These are phyloP conservation scores for Dasysyrphus tricinctus DNA, from an alignment of 2,888 invertebrate species.

Conservation along the genomic window DNA sequence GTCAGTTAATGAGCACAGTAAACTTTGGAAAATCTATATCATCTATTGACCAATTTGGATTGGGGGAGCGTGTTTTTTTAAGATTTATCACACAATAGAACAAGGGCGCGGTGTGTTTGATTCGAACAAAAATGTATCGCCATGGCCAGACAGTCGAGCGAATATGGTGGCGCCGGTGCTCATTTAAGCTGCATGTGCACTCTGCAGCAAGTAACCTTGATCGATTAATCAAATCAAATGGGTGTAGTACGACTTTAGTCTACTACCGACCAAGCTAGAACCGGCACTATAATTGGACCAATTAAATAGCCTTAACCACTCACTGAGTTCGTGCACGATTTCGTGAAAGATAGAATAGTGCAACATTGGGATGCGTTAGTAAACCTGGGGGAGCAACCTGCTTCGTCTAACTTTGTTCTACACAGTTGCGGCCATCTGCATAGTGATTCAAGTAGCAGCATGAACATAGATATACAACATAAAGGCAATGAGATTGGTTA, in stretches of 20 bases:
- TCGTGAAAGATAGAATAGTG: slow-evolving; percentile 69
- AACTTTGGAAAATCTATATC: slow-evolving; percentile 72
- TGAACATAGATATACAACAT: background rate
- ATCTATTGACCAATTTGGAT: slow-evolving; percentile 45
- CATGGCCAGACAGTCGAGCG: slow-evolving; percentile 61
- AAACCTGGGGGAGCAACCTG: slow-evolving; percentile 66
- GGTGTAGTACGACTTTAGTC: slow-evolving; percentile 71
- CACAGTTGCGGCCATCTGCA: slow-evolving; percentile 66
- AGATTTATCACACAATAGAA: slow-evolving; percentile 70
- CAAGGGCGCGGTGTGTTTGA: slow-evolving; percentile 62
- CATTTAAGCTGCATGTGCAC: slow-evolving; percentile 67
- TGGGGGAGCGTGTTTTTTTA: slow-evolving; percentile 56
- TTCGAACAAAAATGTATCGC: slow-evolving; percentile 52
- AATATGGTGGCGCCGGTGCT: slow-evolving; percentile 70
- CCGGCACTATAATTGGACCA: slow-evolving; percentile 74
- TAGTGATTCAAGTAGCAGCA: slow-evolving; percentile 13
- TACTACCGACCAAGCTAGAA: slow-evolving; percentile 65
- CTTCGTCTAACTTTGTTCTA: slow-evolving; percentile 49
- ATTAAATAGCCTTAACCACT: slow-evolving; percentile 74
- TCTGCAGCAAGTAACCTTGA: slow-evolving; percentile 70
- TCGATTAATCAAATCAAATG: slow-evolving; percentile 75
- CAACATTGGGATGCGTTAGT: slow-evolving; percentile 67
- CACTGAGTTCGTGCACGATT: slow-evolving; percentile 73
- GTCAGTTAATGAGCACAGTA: slow-evolving; percentile 70
- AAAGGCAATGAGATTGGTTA: slow-evolving; percentile 41